Percentiles rank a stretch among this genome's conserved stretches.
phyloP scores from a whole-genome alignment of 1,140 invertebrate species.

The Drosophila lini region DNA sequence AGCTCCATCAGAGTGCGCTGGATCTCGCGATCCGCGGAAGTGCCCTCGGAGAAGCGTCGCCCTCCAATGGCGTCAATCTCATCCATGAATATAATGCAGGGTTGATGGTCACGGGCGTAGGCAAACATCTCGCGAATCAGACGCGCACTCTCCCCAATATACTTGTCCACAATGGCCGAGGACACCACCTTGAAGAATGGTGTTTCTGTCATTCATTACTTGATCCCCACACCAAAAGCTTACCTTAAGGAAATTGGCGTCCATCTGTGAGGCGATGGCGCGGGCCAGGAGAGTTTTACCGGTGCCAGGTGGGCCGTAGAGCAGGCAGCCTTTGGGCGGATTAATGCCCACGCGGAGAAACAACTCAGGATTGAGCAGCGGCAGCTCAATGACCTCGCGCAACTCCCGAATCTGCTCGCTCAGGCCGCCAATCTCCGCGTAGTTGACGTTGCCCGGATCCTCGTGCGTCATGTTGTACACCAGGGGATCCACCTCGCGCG shows the following conservation, averaged over 20 bases:
- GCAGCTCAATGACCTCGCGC: slow-evolving; percentile 71
- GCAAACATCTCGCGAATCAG: slow-evolving; percentile 99
- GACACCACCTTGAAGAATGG: slow-evolving; percentile 92
- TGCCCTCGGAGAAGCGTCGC: slow-evolving; percentile 98
- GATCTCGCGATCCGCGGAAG: slow-evolving; percentile 98
- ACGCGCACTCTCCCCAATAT: slow-evolving; percentile 99
- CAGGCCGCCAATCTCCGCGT: slow-evolving; percentile 64
- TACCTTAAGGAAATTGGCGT: slow-evolving; percentile 98
- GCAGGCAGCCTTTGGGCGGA: slow-evolving; percentile 98
- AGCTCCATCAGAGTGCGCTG: slow-evolving; percentile 99
- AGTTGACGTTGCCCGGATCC: slow-evolving; percentile 68
- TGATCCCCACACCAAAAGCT: not conserved
- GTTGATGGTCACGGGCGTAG: slow-evolving; percentile 99
- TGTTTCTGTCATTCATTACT: not conserved
- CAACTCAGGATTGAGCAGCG: slow-evolving; percentile 90
- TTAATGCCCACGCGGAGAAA: slow-evolving; percentile 99
- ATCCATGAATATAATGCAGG: slow-evolving; percentile 99
- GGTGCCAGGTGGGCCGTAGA: slow-evolving; percentile 99
- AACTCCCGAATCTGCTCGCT: slow-evolving; percentile 67
- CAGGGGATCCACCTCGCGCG: slow-evolving; percentile 66
- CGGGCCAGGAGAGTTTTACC: slow-evolving; percentile 97
- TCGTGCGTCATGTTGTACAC: slow-evolving; percentile 75
- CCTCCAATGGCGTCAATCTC: slow-evolving; percentile 99
- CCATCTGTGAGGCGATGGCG: slow-evolving; percentile 97
- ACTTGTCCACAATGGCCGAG: slow-evolving; percentile 96